Percentiles rank a stretch among this genome's conserved stretches.
phyloP scores from a whole-genome alignment of 2,888 invertebrate species.

The Brachyptera putata region DNA sequence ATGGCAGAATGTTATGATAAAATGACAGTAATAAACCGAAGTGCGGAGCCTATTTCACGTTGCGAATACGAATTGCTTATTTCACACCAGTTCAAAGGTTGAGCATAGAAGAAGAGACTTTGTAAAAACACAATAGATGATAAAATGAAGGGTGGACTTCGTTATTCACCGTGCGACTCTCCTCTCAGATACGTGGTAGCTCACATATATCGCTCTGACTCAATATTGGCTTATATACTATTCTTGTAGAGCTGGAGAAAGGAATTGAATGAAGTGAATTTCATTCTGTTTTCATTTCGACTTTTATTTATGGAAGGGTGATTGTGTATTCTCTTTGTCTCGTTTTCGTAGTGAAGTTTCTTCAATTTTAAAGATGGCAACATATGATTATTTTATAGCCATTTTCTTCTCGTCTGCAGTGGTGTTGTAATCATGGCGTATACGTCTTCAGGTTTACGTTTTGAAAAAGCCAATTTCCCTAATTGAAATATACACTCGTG shows the following conservation, averaged over 20 bases:
- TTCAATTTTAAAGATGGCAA: background rate
- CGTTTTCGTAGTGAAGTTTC: constrained; percentile 4
- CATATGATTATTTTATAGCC: background rate
- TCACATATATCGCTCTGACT: background rate
- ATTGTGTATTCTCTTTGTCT: background rate
- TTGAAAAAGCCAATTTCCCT: no score
- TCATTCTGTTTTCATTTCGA: background rate
- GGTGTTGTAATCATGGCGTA: no score
- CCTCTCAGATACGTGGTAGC: background rate
- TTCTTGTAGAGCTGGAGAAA: background rate
- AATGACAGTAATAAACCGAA: background rate
- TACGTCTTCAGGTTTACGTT: no score
- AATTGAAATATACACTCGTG: no score
- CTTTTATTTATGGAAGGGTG: background rate
- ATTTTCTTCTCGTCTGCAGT: no score
- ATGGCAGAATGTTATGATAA: background rate
- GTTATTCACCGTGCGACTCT: background rate
- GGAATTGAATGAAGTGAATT: constrained; percentile 3
- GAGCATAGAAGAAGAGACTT: background rate
- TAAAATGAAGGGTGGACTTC: background rate
- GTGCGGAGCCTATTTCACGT: background rate
- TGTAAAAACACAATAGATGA: background rate
- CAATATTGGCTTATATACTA: constrained; percentile 5
- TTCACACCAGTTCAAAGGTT: background rate
- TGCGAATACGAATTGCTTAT: background rate